A percentile compares a stretch with the other conserved stretches of the same genome.
These are phyloP conservation scores for Anguilla pacifica DNA, from an alignment of 2,797 vertebrate species.

Conservation along the genomic window DNA sequence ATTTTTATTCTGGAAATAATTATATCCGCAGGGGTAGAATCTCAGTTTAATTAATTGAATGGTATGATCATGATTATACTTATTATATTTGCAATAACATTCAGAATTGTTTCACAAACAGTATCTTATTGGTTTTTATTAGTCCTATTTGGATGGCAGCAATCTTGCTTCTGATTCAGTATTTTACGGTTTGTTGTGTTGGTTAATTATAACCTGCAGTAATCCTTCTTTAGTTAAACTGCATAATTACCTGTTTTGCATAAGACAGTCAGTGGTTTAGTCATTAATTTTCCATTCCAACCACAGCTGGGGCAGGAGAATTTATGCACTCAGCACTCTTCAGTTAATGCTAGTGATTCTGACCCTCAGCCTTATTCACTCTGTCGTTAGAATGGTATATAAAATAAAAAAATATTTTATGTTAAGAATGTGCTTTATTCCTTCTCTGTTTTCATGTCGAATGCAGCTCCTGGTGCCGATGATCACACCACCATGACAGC, in stretches of 20 bases:
- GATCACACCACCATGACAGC: background rate
- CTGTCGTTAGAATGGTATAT: background rate
- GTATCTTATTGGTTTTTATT: background rate
- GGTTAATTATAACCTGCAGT: background rate
- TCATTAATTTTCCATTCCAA: background rate
- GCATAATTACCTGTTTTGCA: constrained; percentile 5
- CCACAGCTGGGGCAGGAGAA: background rate
- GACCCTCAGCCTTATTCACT: background rate
- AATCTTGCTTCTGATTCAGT: background rate
- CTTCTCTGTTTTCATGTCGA: background rate
- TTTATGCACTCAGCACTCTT: background rate
- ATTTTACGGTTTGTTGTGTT: background rate
- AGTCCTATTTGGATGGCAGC: background rate
- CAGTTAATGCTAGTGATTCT: background rate
- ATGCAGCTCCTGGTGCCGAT: background rate
- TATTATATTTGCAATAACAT: background rate
- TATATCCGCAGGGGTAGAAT: background rate
- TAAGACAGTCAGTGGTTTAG: background rate
- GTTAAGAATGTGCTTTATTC: background rate
- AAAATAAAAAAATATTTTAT: background rate
- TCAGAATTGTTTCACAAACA: background rate
- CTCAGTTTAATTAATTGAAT: background rate
- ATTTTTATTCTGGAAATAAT: background rate
- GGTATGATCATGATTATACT: background rate
- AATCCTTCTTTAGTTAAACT: background rate